Base-by-base conservation (phyloP, 2,113 vertebrate species). In the Notiomystis cincta region DNA sequence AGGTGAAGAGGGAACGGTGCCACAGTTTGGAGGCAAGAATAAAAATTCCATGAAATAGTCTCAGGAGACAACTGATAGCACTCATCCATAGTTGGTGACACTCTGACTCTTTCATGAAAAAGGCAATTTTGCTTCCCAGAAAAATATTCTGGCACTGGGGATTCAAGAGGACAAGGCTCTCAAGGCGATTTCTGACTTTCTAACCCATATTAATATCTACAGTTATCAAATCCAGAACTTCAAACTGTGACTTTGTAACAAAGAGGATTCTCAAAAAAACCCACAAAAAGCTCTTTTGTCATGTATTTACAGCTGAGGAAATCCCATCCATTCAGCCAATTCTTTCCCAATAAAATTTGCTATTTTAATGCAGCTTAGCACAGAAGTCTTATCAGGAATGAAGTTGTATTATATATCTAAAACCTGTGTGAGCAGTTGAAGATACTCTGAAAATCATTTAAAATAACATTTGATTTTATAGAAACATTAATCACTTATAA, bases 41-140 rank as follows among this genome's bases (percentile, higher is more conserved):
- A 95, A 96, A 96, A 96, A 96, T 95, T 95, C 93, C 88, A 86
- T 73, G 93, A 94, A 95, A 77, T 1, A 66, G 92, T 97, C 95
- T 92, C 95, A 92, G 45, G 95, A 93, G 95, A 96, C 79, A 60
- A 50, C 51, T 90, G 95, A 96, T 95, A 94, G 95, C 87, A 69
- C 93, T 96, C 92, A 96, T 96, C 96, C 95, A 96, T 91, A 96
- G 87, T 86, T 96, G 95, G 96, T 95, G 95, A 96, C 95, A 96
- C 90, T 86, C 93, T 93, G 93, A 90, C 96, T 96, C 95, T 80
- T 90, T 95, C 93, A 96, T 94, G 95, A 96, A 96, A 96, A 96
- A 96, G 95, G 95, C 90, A 96, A 96, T 96, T 96, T 94, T 96
- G 93, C 93, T 96, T 95, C 95, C 95, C 92, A 96, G 95, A 96